Evolutionary conservation across 2,797 vertebrate genomes (phyloP), one percentile per base, ranked within the genome.

Genomic region (Myripristis murdjan): DNA sequence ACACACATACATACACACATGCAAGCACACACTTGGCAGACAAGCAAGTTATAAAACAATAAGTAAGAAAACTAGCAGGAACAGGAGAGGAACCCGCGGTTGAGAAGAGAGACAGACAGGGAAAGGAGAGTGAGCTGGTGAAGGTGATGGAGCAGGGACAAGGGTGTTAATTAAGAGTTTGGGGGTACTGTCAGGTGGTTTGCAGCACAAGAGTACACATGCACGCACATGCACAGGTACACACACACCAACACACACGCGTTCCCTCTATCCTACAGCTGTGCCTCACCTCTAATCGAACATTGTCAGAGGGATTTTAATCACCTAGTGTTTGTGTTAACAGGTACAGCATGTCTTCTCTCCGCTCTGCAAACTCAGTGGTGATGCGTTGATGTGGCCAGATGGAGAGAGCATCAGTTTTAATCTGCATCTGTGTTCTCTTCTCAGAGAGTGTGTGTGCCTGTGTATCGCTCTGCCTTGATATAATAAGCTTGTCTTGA

Each of bases 81-180:
- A n/a, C 48, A 73, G 66, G 57, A 73, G n/a, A n/a, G n/a, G n/a
- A n/a, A n/a, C n/a, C n/a, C n/a, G n/a, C n/a, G 12, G 53, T 53
- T 65, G 73, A 41, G 33, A 56, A 67, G 67, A 82, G 49, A 16
- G 20, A 41, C 9, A 64, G 7, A 28, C 28, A 4, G 28, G 28
- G 28, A 59, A 16, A 64, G 64, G 35, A 77, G 62, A 62, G 46
- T 46, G 58, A 51, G 57, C 43, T 58, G 58, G 60, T 69, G 60
- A 61, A 43, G 61, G 20, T 53, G 71, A 61, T 18, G 64, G 47
- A 75, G 67, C 61, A 44, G 46, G 85, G 75, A 87, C 69, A 41
- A 62, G 58, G 65, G 79, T 37, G 77, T 82, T 81, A 73, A 88
- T 87, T 84, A 84, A 70, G 79, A 86, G 73, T 84, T 86, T 77